Percentiles rank a stretch among this genome's conserved stretches.
These are phyloP conservation scores for Zaprionus taronus DNA, from an alignment of 1,140 invertebrate species.

Conservation along the genomic window DNA sequence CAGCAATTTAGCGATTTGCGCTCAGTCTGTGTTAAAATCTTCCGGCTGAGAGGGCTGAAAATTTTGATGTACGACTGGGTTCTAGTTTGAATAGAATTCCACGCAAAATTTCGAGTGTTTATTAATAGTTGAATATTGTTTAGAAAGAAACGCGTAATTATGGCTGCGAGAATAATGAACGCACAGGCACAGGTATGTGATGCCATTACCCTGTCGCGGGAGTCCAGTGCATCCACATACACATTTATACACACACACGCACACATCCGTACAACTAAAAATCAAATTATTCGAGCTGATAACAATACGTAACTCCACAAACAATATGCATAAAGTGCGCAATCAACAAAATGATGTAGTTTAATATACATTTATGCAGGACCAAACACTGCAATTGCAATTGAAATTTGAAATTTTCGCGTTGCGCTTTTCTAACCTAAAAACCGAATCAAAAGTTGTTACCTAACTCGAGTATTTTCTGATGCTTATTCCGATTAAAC, in stretches of 20 bases:
- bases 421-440: conserved; percentile 74
- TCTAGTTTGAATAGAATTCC: conserved; percentile 42
- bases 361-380: conserved; percentile 29
- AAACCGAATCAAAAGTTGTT: conserved; percentile 70
- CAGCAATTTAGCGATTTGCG: conserved; percentile 28
- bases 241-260: conserved; percentile 17
- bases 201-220: conserved; percentile 31
- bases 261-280: conserved; percentile 8
- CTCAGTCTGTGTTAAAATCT: conserved; percentile 80
- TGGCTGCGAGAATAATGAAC: conserved; percentile 74
- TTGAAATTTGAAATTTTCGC: conserved; percentile 53
- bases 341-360: conserved; percentile 36
- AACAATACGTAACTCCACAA: conserved; percentile 39
- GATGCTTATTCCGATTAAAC: conserved; percentile 15
- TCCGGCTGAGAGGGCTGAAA: conserved; percentile 84
- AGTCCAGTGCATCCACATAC: conserved; percentile 36
- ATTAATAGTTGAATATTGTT: conserved; percentile 46
- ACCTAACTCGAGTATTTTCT: conserved; percentile 61
- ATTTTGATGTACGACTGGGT: conserved; percentile 66
- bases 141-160: conserved; percentile 61
- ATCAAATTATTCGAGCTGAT: conserved; percentile 47
- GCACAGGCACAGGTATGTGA: conserved; percentile 74
- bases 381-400: conserved; percentile 21
- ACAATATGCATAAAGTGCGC: conserved; percentile 31
- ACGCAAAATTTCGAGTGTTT: conserved; percentile 44